phyloP scores from a whole-genome alignment of 2,113 vertebrate species.

The Podilymbus podiceps region DNA sequence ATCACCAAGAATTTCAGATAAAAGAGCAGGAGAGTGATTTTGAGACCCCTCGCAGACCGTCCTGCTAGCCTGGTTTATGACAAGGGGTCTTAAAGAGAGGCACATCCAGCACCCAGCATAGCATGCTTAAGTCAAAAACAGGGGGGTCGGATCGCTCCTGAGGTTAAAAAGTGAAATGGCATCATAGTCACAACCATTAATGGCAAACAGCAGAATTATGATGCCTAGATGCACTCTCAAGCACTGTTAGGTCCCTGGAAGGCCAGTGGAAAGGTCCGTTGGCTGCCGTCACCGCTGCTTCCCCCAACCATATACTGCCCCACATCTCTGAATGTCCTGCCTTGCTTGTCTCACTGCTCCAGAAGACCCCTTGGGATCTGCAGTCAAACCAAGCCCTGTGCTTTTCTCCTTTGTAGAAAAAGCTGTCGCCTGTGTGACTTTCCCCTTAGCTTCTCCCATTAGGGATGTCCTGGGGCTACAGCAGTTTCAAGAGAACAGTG shows the following conservation, averaged over 20 bases:
- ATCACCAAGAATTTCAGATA: not conserved
- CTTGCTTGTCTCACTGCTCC: not conserved
- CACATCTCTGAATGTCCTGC: not conserved
- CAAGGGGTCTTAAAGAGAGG: not conserved
- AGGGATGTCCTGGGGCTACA: not conserved
- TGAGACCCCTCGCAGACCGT: not conserved
- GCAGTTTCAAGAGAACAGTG: not conserved
- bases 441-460: not conserved
- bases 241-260: not conserved
- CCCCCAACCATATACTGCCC: not conserved
- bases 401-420: not conserved
- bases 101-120: not conserved
- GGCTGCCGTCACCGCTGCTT: not conserved
- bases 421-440: not conserved
- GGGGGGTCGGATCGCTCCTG: rapidly evolving
- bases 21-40: not conserved
- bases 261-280: not conserved
- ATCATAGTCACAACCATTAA: not conserved
- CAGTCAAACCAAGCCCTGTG: not conserved
- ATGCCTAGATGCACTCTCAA: not conserved
- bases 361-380: not conserved
- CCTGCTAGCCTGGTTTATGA: not conserved
- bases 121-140: not conserved
- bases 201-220: not conserved
- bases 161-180: not conserved